Evolutionary conservation across 37 sponge, comb jelly and placozoan genomes (phyloP).

Genomic region (Ianthella basta): DNA sequence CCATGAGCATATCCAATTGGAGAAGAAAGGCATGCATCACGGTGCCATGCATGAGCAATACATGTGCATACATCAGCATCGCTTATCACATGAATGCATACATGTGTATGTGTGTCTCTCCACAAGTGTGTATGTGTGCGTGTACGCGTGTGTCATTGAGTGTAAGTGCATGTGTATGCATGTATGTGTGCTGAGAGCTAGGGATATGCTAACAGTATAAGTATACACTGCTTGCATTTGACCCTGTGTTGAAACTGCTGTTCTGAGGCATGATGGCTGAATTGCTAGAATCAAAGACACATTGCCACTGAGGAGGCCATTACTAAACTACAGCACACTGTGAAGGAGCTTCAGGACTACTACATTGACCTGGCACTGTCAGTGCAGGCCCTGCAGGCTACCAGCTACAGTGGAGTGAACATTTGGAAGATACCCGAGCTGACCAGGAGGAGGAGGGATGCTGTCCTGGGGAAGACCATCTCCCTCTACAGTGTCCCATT

Average conservation of each 20-base stretch:
- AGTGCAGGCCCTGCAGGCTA: constrained; percentile 73
- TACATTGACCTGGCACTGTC: constrained; percentile 56
- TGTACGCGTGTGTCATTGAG: constrained; percentile 30
- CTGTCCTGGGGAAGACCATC: constrained; percentile 62
- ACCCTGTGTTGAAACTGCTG: neutral
- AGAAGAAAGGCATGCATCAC: too few relatives aligned
- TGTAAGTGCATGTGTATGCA: constrained; percentile 40
- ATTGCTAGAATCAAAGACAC: neutral
- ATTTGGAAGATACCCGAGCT: constrained; percentile 87
- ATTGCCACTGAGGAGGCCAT: constrained; percentile 32
- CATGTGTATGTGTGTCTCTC: constrained; percentile 4
- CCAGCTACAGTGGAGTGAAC: constrained; percentile 65
- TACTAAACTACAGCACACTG: constrained; percentile 36
- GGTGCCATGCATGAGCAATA: too few relatives aligned
- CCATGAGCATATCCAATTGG: too few relatives aligned
- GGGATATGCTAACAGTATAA: too few relatives aligned
- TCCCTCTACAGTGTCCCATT: constrained; percentile 89
- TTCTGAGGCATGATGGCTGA: constrained; percentile 13
- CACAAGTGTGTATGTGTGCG: neutral
- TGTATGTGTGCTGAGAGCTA: too few relatives aligned
- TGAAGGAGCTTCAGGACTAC: constrained; percentile 58
- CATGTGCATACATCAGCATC: too few relatives aligned
- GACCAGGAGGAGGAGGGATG: constrained; percentile 60
- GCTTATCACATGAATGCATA: too few relatives aligned
- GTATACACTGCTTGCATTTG: too few relatives aligned